These are phyloP conservation scores for Portevinia maculata DNA, from an alignment of 2,888 invertebrate genomes.

Conservation along the genomic window DNA sequence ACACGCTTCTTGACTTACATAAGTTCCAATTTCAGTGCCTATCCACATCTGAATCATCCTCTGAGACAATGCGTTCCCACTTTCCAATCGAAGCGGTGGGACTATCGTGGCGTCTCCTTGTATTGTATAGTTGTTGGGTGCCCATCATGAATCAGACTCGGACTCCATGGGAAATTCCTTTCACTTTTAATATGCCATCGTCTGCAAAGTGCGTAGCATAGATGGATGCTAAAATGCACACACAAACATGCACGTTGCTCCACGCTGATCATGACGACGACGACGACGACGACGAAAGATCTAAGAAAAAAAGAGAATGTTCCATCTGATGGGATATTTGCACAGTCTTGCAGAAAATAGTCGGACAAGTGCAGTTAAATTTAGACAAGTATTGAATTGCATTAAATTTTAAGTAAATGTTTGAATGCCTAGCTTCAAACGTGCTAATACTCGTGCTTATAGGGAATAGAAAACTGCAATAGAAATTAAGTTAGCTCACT, in stretches of 20 bases:
- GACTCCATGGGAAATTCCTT: conserved; percentile 72
- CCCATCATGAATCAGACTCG: conserved; percentile 21
- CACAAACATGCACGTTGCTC: conserved; percentile 1
- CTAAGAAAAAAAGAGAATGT: conserved; percentile 36
- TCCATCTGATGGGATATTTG: background rate
- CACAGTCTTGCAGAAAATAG: conserved; percentile 7
- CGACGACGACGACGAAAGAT: conserved; percentile 34
- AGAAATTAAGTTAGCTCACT: too few relatives aligned
- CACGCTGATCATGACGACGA: conserved; percentile 9
- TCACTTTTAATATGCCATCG: conserved; percentile 64
- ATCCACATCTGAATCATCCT: conserved; percentile 35
- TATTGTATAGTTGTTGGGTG: background rate
- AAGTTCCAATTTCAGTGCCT: conserved; percentile 39
- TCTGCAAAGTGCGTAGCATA: conserved; percentile 66
- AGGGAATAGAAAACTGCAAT: too few relatives aligned
- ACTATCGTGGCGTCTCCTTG: background rate
- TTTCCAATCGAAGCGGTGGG: conserved; percentile 51
- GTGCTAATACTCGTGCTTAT: too few relatives aligned
- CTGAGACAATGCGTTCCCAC: conserved; percentile 67
- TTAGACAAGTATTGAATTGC: too few relatives aligned
- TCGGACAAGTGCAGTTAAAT: background rate
- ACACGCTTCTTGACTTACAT: conserved; percentile 41
- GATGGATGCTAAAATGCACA: conserved; percentile 31
- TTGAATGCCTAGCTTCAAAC: too few relatives aligned
- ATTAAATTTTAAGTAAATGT: too few relatives aligned